These are phyloP conservation scores for Enteromius treurensis DNA, from an alignment of 2,797 vertebrate species.

Conservation along the genomic window DNA sequence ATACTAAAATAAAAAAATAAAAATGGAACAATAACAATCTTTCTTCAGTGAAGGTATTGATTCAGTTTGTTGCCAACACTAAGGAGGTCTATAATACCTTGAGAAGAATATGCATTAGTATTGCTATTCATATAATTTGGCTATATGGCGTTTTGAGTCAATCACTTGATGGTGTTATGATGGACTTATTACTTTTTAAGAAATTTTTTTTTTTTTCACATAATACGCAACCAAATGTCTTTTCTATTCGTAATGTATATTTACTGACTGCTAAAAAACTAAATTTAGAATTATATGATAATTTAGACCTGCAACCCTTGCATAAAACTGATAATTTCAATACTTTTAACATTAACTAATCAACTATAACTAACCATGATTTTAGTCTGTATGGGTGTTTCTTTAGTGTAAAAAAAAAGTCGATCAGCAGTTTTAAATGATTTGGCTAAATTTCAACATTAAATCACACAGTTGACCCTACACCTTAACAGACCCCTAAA, in stretches of 20 bases:
- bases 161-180: neutral
- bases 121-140: neutral
- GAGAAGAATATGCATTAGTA: neutral
- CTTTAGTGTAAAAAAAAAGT: neutral
- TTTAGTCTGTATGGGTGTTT: neutral
- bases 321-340: neutral
- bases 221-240: neutral
- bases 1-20: slow-evolving; percentile 15
- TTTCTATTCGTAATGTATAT: neutral
- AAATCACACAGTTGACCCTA: too few species aligned
- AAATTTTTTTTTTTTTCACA: neutral
- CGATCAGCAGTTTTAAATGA: neutral
- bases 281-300: neutral
- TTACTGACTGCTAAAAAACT: neutral
- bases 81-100: neutral
- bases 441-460: neutral
- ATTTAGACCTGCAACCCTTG: neutral
- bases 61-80: neutral
- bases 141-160: neutral
- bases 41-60: neutral
- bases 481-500: too few species aligned
- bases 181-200: neutral
- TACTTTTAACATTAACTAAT: neutral
- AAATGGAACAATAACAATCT: slow-evolving; percentile 24
- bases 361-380: neutral